Evolutionary conservation across 2,888 invertebrate species (phyloP).

Genomic region (Lepas anatifera): DNA sequence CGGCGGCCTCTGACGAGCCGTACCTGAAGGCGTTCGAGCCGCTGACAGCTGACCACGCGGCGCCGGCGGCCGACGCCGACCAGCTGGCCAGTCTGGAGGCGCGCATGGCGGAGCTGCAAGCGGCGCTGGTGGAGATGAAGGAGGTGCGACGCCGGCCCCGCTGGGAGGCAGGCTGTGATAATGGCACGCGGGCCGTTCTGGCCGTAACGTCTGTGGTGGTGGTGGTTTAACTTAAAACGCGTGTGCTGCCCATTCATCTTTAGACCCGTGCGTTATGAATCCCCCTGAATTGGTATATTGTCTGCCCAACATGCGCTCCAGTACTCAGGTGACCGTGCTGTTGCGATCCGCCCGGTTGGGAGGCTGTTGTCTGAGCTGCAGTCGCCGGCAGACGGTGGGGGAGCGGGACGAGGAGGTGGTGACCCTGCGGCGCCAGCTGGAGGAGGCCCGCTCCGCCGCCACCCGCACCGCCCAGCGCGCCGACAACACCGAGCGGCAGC

Average conservation of each 20-base stretch:
- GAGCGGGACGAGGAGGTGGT: not conserved
- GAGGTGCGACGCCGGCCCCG: conserved; percentile 20
- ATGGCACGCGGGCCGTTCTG: too few relatives aligned
- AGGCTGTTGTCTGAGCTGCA: too few relatives aligned
- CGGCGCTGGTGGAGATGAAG: conserved; percentile 19
- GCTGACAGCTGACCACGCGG: conserved; percentile 1
- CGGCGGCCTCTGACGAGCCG: not conserved
- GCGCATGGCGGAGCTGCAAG: conserved; percentile 20
- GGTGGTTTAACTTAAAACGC: too few relatives aligned
- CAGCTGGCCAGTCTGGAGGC: conserved; percentile 16
- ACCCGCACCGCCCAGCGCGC: not conserved
- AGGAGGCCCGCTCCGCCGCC: not conserved
- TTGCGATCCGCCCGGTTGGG: too few relatives aligned
- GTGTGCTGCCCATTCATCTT: too few relatives aligned
- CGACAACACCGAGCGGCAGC: not conserved
- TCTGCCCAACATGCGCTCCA: too few relatives aligned
- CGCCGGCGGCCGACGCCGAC: not conserved
- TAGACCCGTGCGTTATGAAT: too few relatives aligned
- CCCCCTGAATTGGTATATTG: too few relatives aligned
- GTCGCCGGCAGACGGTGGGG: not conserved
- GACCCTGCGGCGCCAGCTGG: not conserved
- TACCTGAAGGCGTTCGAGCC: conserved; percentile 2
- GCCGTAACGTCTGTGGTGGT: too few relatives aligned
- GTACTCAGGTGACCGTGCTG: too few relatives aligned
- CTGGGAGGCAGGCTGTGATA: too few relatives aligned